These are phyloP conservation scores for Nycteola revayana DNA, from an alignment of 2,888 invertebrate species.

Conservation along the genomic window DNA sequence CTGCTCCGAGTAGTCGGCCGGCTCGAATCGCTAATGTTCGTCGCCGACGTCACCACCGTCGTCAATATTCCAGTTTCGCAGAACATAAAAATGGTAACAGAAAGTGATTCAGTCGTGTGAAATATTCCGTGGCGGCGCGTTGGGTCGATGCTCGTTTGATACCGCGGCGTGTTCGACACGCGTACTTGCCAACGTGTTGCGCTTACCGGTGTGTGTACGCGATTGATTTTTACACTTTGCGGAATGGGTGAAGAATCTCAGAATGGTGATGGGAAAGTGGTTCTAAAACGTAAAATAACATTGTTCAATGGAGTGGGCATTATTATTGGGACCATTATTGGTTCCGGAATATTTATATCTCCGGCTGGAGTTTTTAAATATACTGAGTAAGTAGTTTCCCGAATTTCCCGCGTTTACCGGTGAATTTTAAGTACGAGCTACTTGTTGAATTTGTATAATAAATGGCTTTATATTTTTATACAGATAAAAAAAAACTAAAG, in stretches of 20 bases:
- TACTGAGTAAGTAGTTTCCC: constrained; percentile 80
- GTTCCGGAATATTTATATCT: constrained; percentile 95
- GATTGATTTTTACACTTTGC: constrained; percentile 76
- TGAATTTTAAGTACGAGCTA: constrained; percentile 21
- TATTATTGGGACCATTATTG: constrained; percentile 94
- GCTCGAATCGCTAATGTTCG: constrained; percentile 39
- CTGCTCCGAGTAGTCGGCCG: constrained; percentile 43
- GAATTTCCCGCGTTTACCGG: constrained; percentile 49
- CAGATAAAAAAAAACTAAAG: no score
- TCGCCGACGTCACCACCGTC: constrained; percentile 47
- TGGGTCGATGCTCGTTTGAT: constrained; percentile 30
- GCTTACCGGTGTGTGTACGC: constrained; percentile 52
- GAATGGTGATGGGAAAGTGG: constrained; percentile 80
- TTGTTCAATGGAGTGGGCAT: constrained; percentile 93
- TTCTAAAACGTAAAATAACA: constrained; percentile 91
- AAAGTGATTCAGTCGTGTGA: constrained; percentile 68
- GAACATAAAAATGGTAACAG: constrained; percentile 67
- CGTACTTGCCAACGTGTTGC: constrained; percentile 57
- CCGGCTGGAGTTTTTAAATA: constrained; percentile 89
- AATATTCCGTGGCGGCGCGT: constrained; percentile 48
- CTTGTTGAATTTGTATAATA: no score
- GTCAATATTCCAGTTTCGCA: constrained; percentile 56
- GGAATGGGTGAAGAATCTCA: constrained; percentile 76
- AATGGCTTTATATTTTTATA: no score
- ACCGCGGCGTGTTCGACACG: constrained; percentile 31